phyloP scores from a whole-genome alignment of 35 echinoderm and acorn worm species.

The Stichopus chloronotus region DNA sequence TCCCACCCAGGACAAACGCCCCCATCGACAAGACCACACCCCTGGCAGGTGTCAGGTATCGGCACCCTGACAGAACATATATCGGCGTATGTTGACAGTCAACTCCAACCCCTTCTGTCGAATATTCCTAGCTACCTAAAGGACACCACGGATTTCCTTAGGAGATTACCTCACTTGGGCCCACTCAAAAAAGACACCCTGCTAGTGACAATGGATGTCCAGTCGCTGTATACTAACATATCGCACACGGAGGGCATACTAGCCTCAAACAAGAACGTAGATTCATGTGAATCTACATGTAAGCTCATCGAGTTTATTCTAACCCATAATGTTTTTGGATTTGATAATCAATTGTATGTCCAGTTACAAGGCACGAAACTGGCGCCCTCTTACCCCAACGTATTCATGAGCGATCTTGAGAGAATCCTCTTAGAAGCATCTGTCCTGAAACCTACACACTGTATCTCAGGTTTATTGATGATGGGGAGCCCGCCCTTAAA shows the following conservation, averaged over 20 bases:
- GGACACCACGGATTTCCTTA: constrained; percentile 6
- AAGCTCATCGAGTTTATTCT: no score
- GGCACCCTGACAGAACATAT: constrained; percentile 18
- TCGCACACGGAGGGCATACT: not conserved
- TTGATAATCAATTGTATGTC: no score
- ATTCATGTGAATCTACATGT: no score
- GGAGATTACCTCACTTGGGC: not conserved
- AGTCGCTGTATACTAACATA: not conserved
- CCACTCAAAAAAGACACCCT: not conserved
- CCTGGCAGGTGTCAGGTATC: not conserved
- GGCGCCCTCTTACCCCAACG: no score
- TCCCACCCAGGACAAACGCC: not conserved
- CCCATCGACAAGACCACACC: not conserved
- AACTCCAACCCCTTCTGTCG: not conserved
- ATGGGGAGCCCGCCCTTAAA: no score
- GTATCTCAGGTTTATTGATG: no score
- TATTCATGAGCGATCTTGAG: no score
- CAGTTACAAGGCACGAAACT: no score
- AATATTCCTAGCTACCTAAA: constrained; percentile 1
- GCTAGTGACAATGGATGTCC: not conserved
- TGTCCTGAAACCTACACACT: no score
- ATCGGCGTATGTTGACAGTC: not conserved
- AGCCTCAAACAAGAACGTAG: no score
- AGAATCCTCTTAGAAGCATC: no score
- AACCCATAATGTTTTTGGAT: no score